Evolutionary conservation across 2,888 invertebrate genomes (phyloP).

Genomic region (Eumacrocentrus americanus): DNA sequence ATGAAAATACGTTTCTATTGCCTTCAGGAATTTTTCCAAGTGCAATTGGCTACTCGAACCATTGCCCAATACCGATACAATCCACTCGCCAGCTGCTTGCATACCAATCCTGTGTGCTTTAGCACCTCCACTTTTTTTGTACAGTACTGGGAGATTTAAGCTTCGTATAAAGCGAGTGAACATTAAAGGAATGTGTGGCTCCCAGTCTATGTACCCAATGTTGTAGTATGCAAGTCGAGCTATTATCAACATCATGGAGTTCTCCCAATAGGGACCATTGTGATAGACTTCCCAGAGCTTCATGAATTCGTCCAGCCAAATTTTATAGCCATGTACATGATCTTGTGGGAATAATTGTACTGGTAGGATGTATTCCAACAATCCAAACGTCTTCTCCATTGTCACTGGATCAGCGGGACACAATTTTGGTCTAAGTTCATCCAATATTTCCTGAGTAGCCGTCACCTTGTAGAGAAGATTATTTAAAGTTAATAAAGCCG

Average conservation of each 20-base stretch:
- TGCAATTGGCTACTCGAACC: constrained; percentile 73
- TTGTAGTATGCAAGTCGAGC: constrained; percentile 75
- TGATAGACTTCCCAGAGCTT: constrained; percentile 78
- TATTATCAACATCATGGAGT: constrained; percentile 74
- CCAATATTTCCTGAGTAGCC: constrained; percentile 85
- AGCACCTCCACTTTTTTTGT: constrained; percentile 69
- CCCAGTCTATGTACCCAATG: constrained; percentile 88
- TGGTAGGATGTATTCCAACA: constrained; percentile 80
- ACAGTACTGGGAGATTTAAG: constrained; percentile 79
- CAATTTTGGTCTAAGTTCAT: constrained; percentile 79
- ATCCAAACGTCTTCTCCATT: constrained; percentile 65
- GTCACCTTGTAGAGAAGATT: constrained; percentile 61
- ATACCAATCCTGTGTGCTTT: constrained; percentile 66
- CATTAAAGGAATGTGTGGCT: constrained; percentile 79
- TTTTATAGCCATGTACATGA: constrained; percentile 70
- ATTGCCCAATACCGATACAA: constrained; percentile 68
- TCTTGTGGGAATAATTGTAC: constrained; percentile 70
- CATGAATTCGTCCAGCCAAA: constrained; percentile 84
- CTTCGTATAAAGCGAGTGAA: constrained; percentile 75
- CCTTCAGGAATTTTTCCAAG: constrained; percentile 79
- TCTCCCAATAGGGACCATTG: constrained; percentile 74
- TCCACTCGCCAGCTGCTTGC: constrained; percentile 63
- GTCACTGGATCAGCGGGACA: constrained; percentile 73
- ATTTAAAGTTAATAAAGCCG: too few relatives aligned
- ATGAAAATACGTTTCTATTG: constrained; percentile 86